These are phyloP conservation scores for Folsomia candida DNA, from an alignment of 2,888 invertebrate genomes.

Conservation along the genomic window DNA sequence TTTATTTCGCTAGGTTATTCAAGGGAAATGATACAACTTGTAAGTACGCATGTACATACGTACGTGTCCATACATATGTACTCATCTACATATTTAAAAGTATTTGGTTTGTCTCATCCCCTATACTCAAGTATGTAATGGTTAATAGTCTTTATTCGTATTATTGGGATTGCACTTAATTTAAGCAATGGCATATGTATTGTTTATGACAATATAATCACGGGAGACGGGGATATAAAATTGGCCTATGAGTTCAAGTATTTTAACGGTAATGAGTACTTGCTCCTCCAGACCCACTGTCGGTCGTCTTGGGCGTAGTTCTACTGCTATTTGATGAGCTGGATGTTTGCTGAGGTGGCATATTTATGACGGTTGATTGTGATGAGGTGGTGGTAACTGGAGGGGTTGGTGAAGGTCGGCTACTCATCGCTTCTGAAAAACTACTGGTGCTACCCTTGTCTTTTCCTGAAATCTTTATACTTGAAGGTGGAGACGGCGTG, in stretches of 20 bases:
- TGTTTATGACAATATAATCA: background rate
- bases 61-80: too few species aligned
- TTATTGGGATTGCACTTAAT: background rate
- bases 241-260: background rate
- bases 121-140: background rate
- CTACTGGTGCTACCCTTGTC: conserved; percentile 1
- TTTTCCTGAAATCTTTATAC: conserved; percentile 1
- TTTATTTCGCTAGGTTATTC: background rate
- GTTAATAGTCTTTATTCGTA: background rate
- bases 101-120: background rate
- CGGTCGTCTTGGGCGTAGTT: background rate
- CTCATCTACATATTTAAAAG: too few species aligned
- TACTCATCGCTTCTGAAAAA: background rate
- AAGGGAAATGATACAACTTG: background rate
- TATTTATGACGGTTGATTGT: conserved; percentile 4
- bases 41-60: background rate
- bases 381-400: background rate
- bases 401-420: background rate
- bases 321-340: background rate
- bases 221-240: background rate
- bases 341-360: background rate
- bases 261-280: conserved; percentile 9
- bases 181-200: background rate
- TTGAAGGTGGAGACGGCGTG: background rate
- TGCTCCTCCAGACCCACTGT: background rate